A percentile compares a stretch with the other conserved stretches of the same genome.
phyloP scores from a whole-genome alignment of 1,140 invertebrate genomes.

The Aethina tumida region DNA sequence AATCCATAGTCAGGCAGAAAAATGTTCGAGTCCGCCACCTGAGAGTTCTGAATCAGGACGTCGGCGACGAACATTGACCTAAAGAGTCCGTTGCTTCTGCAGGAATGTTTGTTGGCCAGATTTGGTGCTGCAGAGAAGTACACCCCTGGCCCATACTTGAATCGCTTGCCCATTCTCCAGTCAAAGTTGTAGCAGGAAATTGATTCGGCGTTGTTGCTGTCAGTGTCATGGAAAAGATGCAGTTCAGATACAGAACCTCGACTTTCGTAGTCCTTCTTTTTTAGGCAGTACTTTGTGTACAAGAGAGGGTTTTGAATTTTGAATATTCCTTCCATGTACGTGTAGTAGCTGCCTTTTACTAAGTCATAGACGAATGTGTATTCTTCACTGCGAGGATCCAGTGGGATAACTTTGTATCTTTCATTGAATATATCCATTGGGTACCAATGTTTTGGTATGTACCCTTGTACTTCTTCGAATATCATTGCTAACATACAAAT shows the following conservation, averaged over 20 bases:
- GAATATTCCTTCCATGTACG: conserved; percentile 7
- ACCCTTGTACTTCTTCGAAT: conserved; percentile 7
- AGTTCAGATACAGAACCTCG: conserved; percentile 8
- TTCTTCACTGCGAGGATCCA: conserved; percentile 9
- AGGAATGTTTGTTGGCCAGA: conserved; percentile 14
- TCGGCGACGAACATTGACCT: conserved; percentile 19
- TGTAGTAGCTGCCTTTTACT: conserved; percentile 4
- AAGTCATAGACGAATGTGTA: conserved; percentile 2
- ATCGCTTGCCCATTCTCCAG: conserved; percentile 16
- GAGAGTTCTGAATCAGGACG: conserved; percentile 15
- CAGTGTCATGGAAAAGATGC: conserved; percentile 16
- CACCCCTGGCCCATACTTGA: conserved; percentile 19
- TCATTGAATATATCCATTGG: conserved; percentile 8
- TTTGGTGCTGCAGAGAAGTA: conserved; percentile 16
- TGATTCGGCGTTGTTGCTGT: conserved; percentile 11
- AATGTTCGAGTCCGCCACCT: conserved; percentile 4
- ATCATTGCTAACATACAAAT: no score
- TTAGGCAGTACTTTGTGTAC: conserved; percentile 14
- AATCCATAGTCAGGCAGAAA: conserved; percentile 15
- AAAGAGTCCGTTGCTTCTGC: conserved; percentile 6
- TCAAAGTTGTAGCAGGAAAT: conserved; percentile 18
- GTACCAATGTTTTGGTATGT: conserved; percentile 8
- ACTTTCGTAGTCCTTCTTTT: conserved; percentile 12
- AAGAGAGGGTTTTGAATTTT: conserved; percentile 18
- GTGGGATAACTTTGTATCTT: conserved; percentile 6